A percentile compares a stretch with the other conserved stretches of the same genome.
These are phyloP conservation scores for Mythimna pallens DNA, from an alignment of 2,888 invertebrate species.

Conservation along the genomic window DNA sequence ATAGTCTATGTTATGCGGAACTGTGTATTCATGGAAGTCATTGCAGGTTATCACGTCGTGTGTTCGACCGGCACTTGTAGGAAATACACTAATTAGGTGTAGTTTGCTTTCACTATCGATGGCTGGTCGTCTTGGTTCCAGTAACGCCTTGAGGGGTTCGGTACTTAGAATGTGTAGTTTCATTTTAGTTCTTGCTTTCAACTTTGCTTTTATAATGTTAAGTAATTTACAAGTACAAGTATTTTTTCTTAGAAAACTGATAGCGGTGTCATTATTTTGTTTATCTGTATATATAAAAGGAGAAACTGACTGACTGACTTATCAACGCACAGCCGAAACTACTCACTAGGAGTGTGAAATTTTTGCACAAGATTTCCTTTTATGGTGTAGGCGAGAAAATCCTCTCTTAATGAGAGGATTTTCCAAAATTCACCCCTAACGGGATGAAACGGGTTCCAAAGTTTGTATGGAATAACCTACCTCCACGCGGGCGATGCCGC, in stretches of 20 bases:
- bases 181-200: slow-evolving; percentile 1
- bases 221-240: not conserved
- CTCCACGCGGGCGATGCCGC: no score
- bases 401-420: no score
- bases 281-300: no score
- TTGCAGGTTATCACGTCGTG: slow-evolving; percentile 49
- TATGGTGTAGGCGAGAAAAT: no score
- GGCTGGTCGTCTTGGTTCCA: slow-evolving; percentile 5
- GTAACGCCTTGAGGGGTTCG: not conserved
- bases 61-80: slow-evolving; percentile 47
- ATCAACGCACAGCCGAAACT: no score
- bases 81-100: slow-evolving; percentile 53
- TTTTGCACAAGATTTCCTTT: no score
- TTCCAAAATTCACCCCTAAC: no score
- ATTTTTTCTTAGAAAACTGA: not conserved
- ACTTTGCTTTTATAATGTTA: not conserved
- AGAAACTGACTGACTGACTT: no score
- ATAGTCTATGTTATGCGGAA: slow-evolving; percentile 48
- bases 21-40: slow-evolving; percentile 26
- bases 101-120: slow-evolving; percentile 53
- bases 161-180: not conserved
- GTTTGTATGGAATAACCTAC: no score
- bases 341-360: no score
- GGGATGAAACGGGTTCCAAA: no score
- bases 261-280: not conserved